Conservation (phyloP, 2,113 vertebrate genomes). For the Bostrychus sinensis region DNA sequence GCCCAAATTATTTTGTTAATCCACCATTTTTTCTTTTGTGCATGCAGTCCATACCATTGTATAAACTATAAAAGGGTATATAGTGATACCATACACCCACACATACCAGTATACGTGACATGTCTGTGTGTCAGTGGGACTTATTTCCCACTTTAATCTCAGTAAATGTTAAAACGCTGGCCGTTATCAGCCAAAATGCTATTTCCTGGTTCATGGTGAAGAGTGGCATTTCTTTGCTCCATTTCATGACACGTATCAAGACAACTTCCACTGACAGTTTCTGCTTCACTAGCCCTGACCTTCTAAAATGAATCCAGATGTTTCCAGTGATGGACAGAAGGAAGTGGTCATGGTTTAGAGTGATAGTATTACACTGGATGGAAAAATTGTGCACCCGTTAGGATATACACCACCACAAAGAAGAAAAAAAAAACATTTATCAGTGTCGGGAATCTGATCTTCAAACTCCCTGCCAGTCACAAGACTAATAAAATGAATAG, state of each 20-base stretch:
- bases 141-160: constrained; percentile 35
- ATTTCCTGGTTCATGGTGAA: constrained; percentile 60
- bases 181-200: constrained; percentile 63
- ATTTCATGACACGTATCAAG: constrained; percentile 64
- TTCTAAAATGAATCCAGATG: constrained; percentile 74
- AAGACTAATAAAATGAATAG: constrained; percentile 7
- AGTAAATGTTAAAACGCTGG: constrained; percentile 20
- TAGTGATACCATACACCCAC: background rate
- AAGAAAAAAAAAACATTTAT: constrained; percentile 38
- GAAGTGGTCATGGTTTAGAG: constrained; percentile 26
- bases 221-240: constrained; percentile 71
- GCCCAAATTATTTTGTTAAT: too few species aligned
- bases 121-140: background rate
- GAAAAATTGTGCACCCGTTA: constrained; percentile 38
- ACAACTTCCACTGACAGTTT: constrained; percentile 60
- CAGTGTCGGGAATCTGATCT: constrained; percentile 29
- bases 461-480: constrained; percentile 27
- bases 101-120: constrained; percentile 3
- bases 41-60: background rate
- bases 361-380: constrained; percentile 49
- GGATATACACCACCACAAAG: constrained; percentile 33
- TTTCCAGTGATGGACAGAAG: constrained; percentile 68
- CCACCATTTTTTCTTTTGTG: too few species aligned
- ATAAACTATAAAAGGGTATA: background rate
- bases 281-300: constrained; percentile 60